Evolutionary conservation across 53 echinoderm and acorn worm genomes (phyloP).

Genomic region (Temnopleurus reevesii): DNA sequence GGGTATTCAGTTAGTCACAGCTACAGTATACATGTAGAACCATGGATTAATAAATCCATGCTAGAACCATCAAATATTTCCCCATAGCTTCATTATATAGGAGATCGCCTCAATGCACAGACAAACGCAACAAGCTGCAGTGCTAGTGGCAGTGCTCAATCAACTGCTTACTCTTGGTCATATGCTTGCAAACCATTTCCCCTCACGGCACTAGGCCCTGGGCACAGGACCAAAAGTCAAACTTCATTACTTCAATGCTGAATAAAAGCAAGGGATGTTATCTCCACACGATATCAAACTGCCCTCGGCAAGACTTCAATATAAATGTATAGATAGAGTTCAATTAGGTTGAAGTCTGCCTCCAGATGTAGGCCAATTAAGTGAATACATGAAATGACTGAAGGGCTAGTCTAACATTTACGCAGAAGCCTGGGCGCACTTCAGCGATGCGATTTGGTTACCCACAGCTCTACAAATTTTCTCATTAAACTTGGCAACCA

Average conservation of each 20-base stretch:
- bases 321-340: constrained; percentile 19
- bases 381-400: constrained; percentile 27
- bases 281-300: constrained; percentile 30
- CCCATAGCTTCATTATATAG: too few species aligned
- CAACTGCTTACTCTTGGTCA: background rate
- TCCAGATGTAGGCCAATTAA: constrained; percentile 26
- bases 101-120: too few species aligned
- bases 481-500: too few species aligned
- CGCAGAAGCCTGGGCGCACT: background rate
- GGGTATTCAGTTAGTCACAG: too few species aligned
- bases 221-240: background rate
- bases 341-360: background rate
- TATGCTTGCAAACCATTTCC: background rate
- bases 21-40: too few species aligned
- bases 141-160: too few species aligned
- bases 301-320: constrained; percentile 22
- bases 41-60: too few species aligned
- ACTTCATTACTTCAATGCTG: background rate
- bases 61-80: too few species aligned
- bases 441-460: background rate
- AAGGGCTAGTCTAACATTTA: background rate
- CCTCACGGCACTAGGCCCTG: background rate
- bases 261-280: background rate
- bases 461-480: background rate
- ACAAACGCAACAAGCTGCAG: too few species aligned